Evolutionary conservation across 1,140 invertebrate species (phyloP).

Genomic region (Penaeus chinensis): DNA sequence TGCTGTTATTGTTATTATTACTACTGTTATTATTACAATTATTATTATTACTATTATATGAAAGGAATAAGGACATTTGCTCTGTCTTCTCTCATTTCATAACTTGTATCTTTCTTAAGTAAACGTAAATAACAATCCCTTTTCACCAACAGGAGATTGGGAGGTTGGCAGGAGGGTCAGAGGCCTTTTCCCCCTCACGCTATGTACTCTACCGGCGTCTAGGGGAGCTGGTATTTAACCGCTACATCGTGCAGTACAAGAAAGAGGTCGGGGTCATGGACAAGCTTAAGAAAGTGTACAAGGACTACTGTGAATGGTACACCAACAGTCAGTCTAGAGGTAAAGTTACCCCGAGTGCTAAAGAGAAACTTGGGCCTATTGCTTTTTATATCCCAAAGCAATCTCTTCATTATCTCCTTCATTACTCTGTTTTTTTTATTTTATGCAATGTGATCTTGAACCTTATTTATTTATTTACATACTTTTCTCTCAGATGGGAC

Average conservation of each 20-base stretch:
- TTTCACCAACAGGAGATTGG: constrained; percentile 76
- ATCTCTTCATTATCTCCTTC: neutral
- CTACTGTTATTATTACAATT: too few relatives aligned
- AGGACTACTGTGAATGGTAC: constrained; percentile 80
- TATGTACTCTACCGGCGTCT: constrained; percentile 76
- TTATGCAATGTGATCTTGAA: neutral
- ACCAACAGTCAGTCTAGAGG: constrained; percentile 7
- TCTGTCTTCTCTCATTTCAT: too few relatives aligned
- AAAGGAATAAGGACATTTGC: too few relatives aligned
- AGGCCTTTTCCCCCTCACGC: constrained; percentile 81
- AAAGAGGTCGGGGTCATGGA: constrained; percentile 75
- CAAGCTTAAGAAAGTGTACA: constrained; percentile 77
- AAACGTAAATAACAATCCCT: neutral
- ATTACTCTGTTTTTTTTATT: too few relatives aligned
- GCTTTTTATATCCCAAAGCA: neutral
- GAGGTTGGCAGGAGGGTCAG: constrained; percentile 79
- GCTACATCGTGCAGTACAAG: constrained; percentile 77
- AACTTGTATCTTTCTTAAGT: too few relatives aligned
- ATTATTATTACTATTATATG: too few relatives aligned
- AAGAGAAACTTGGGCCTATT: neutral
- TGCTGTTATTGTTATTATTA: too few relatives aligned
- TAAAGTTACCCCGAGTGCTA: constrained; percentile 21
- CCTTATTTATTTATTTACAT: neutral
- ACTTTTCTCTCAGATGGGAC: constrained; percentile 3
- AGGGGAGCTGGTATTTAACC: constrained; percentile 77